phyloP scores from a whole-genome alignment of 2,888 invertebrate genomes.

The Protonemura montana region DNA sequence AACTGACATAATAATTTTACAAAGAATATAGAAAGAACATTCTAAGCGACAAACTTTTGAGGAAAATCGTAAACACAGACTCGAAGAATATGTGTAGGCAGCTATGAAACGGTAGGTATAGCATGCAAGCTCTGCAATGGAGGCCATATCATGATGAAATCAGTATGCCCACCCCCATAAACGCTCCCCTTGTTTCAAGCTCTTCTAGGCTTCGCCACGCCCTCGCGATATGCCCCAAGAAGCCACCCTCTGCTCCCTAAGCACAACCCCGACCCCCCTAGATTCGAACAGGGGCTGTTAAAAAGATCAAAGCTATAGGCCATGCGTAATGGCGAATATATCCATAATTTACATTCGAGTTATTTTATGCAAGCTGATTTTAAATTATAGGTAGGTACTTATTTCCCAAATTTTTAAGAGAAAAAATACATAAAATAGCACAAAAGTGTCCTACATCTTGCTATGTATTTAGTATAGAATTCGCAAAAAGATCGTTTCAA shows the following conservation, averaged over 20 bases:
- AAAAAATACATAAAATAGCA: too few relatives aligned
- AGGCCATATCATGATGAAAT: not conserved
- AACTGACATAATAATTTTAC: too few relatives aligned
- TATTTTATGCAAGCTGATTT: not conserved
- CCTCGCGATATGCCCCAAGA: not conserved
- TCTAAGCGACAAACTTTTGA: too few relatives aligned
- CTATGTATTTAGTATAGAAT: too few relatives aligned
- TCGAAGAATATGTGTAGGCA: too few relatives aligned
- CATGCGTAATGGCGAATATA: not conserved
- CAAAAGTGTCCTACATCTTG: too few relatives aligned
- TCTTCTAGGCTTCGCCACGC: not conserved
- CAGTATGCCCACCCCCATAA: not conserved
- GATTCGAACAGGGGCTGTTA: not conserved
- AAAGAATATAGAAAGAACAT: too few relatives aligned
- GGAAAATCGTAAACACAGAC: too few relatives aligned
- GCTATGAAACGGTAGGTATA: too few relatives aligned
- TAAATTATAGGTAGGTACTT: too few relatives aligned
- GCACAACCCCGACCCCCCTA: not conserved
- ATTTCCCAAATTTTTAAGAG: too few relatives aligned
- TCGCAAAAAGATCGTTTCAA: too few relatives aligned
- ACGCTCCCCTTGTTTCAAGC: not conserved
- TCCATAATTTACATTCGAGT: not conserved
- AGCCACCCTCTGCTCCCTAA: not conserved
- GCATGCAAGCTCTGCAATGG: not conserved
- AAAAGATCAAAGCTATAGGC: not conserved